Base-by-base conservation (phyloP, 2,888 invertebrate species). In the Hofmannophila pseudospretella region DNA sequence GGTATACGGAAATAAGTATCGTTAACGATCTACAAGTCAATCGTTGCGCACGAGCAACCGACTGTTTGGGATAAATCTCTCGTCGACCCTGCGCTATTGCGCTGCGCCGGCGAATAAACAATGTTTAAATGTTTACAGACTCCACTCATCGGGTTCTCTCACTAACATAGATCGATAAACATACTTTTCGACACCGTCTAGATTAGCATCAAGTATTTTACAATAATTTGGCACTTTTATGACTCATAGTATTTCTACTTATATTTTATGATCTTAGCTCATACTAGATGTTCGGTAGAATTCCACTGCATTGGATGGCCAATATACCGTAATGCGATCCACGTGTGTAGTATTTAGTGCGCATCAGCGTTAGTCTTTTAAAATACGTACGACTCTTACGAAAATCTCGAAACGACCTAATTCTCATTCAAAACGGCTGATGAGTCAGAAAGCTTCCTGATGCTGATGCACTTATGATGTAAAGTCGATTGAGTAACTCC, bases 91-190 rank as follows among this genome's bases (percentile, higher is more conserved):
- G 42, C 45, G 45, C 65, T 47, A 71, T 72, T 67, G 49, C 58
- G 44, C 51, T 38, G 41, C 43, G 42, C 51, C 49, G 50, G 53
- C 52, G 52, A 51, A 58, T 57, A n/a, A n/a, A 65, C 60, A 61
- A 54, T 66, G 63, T 73, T 62, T 66, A 60, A 64, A 67, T 77
- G 71, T 81, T 81, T 82, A 81, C 68, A 68, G 63, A 68, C 65
- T 67, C 66, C 67, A 58, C 61, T 81, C 82, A 74, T 69, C 76
- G 69, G 49, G 53, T 58, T 61, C 54, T 63, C 59, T 65, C 59
- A 67, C 68, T 76, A 67, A 69, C 61, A 53, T 62, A 62, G 49
- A 60, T 62, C 54, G 61, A 72, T 73, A 74, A 74, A 80, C 68
- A 71, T 53, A 54, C 57, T 58, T 48, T 58, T 54, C 58, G 44